Percentiles rank a stretch among this genome's conserved stretches.
These are phyloP conservation scores for Colossoma macropomum DNA, from an alignment of 2,113 vertebrate species.

Conservation along the genomic window DNA sequence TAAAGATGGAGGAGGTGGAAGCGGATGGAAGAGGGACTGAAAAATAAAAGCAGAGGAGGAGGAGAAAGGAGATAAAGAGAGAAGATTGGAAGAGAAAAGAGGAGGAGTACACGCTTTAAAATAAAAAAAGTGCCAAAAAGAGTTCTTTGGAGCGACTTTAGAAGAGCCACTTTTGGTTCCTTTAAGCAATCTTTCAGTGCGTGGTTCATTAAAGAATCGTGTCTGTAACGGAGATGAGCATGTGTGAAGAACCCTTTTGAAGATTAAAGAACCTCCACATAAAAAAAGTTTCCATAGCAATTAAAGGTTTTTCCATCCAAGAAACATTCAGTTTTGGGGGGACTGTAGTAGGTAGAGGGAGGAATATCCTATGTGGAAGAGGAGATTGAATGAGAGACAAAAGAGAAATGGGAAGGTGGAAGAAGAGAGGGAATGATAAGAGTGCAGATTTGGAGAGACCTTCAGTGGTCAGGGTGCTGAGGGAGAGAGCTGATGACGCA, in stretches of 20 bases:
- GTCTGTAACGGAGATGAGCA: no score
- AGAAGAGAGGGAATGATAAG: constrained; percentile 24
- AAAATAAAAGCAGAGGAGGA: not conserved
- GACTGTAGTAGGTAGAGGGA: not conserved
- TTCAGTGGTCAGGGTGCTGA: constrained; percentile 58
- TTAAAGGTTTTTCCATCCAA: no score
- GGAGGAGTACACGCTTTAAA: not conserved
- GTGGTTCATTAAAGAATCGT: no score
- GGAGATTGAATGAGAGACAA: not conserved
- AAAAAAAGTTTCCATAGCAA: no score
- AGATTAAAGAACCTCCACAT: not conserved
- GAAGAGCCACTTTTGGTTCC: not conserved
- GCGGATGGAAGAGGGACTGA: not conserved
- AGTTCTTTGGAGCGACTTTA: not conserved
- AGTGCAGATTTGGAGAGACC: constrained; percentile 55
- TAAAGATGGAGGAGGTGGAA: not conserved
- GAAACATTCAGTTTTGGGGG: no score
- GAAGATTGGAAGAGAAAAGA: not conserved
- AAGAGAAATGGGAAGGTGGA: not conserved
- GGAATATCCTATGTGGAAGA: not conserved
- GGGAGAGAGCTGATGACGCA: constrained; percentile 25
- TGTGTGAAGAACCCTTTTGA: not conserved
- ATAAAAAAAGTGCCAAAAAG: not conserved
- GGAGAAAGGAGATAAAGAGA: not conserved
- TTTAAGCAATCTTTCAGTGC: not conserved